phyloP scores from a whole-genome alignment of 1,140 invertebrate genomes.

The Pentalonia nigronervosa region DNA sequence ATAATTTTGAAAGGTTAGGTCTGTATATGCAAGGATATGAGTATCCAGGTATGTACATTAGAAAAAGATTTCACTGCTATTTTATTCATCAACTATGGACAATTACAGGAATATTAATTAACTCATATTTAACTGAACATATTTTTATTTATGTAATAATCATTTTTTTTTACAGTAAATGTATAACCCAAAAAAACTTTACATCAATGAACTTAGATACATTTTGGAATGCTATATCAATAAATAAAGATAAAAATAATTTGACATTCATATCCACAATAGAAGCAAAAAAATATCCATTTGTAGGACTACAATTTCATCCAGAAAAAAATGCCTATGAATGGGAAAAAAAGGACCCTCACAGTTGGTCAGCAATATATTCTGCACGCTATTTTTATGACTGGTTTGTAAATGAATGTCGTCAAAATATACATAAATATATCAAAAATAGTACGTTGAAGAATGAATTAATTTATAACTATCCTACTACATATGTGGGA shows the following conservation, averaged over 20 bases:
- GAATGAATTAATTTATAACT: conserved; percentile 26
- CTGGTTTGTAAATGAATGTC: conserved; percentile 66
- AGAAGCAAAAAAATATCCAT: conserved; percentile 76
- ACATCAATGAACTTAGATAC: conserved; percentile 50
- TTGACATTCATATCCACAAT: conserved; percentile 74
- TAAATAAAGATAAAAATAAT: conserved; percentile 73
- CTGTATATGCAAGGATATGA: no score
- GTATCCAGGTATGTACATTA: no score
- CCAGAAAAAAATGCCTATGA: conserved; percentile 89
- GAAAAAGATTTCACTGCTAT: no score
- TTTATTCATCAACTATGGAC: no score
- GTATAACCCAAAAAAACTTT: conserved; percentile 59
- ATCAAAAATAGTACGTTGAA: neutral
- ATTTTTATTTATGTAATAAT: neutral
- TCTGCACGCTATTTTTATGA: conserved; percentile 82
- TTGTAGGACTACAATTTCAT: conserved; percentile 89
- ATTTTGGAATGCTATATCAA: conserved; percentile 73
- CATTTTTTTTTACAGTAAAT: conserved; percentile 59
- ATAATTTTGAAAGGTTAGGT: neutral
- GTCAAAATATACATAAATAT: conserved; percentile 57
- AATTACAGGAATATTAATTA: neutral
- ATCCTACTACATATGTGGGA: conserved; percentile 29
- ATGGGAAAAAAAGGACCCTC: conserved; percentile 73
- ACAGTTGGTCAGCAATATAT: conserved; percentile 70
- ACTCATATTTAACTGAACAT: neutral